Conservation (phyloP, 2,113 vertebrate genomes). For the Orycteropus afer region DNA sequence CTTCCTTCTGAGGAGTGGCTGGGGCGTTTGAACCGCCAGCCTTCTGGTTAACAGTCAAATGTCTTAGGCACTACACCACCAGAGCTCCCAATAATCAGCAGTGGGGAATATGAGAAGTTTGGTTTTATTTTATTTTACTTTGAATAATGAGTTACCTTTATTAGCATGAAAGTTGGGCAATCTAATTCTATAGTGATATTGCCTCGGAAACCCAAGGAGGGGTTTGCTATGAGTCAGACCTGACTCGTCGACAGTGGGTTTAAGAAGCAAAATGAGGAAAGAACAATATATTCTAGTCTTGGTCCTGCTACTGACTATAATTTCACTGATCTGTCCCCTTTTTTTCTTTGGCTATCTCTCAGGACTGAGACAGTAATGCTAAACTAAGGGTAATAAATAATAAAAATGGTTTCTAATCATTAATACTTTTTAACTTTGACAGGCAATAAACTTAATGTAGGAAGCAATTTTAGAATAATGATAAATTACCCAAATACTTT, state of each 20-base stretch:
- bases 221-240: too few relatives aligned
- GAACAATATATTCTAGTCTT: not conserved
- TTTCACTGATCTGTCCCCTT: not conserved
- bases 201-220: too few relatives aligned
- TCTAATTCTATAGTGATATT: too few relatives aligned
- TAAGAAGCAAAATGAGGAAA: not conserved
- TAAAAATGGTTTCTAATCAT: not conserved
- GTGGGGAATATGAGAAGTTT: too few relatives aligned
- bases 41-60: too few relatives aligned
- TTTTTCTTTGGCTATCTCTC: not conserved
- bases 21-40: too few relatives aligned
- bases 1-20: too few relatives aligned
- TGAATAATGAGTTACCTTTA: not conserved
- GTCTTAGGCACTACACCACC: too few relatives aligned
- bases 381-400: slow-evolving; percentile 18
- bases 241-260: too few relatives aligned
- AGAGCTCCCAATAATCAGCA: too few relatives aligned
- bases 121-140: slow-evolving; percentile 48
- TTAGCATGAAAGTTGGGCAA: too few relatives aligned
- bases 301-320: not conserved
- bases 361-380: not conserved
- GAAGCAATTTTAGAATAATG: slow-evolving; percentile 25
- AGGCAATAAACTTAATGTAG: not conserved
- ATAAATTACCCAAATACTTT: slow-evolving; percentile 12
- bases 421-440: not conserved